These are phyloP conservation scores for Hippocampus barbouri DNA, from an alignment of 2,113 vertebrate species.

Conservation along the genomic window DNA sequence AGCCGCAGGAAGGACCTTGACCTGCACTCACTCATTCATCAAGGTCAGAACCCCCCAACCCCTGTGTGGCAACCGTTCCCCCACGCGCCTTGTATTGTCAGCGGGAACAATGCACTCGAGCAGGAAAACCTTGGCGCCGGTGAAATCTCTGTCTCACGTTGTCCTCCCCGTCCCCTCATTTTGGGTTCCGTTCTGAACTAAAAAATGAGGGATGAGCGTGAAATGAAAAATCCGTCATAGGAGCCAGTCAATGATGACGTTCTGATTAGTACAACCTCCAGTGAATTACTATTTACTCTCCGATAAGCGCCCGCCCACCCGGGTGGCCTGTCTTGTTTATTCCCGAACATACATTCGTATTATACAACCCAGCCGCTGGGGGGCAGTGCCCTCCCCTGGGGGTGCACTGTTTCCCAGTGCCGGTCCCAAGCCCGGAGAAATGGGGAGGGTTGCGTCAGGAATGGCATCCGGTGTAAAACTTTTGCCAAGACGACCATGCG, in stretches of 20 bases:
- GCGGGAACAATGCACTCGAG: not conserved
- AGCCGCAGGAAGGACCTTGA: constrained; percentile 82
- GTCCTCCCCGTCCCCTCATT: not conserved
- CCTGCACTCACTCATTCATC: constrained; percentile 81
- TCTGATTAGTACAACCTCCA: constrained; percentile 28
- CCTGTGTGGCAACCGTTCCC: not conserved
- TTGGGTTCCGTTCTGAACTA: not conserved
- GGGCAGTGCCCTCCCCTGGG: no score
- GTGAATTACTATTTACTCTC: constrained; percentile 49
- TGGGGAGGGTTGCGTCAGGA: no score
- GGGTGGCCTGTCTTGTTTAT: constrained; percentile 37
- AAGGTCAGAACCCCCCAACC: constrained; percentile 62
- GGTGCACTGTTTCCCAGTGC: no score
- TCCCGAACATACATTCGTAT: constrained; percentile 27
- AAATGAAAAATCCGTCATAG: constrained; percentile 8
- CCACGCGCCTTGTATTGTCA: not conserved
- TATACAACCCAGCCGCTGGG: no score
- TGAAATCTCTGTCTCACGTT: not conserved
- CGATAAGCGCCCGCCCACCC: constrained; percentile 29
- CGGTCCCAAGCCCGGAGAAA: no score
- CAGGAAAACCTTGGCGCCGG: not conserved
- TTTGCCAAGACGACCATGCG: no score
- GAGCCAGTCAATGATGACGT: constrained; percentile 41
- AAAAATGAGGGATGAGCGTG: not conserved
- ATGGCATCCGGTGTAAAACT: no score